A percentile compares a stretch with the other conserved stretches of the same genome.
These are phyloP conservation scores for Porphyrio hochstetteri DNA, from an alignment of 2,113 vertebrate species.

Conservation along the genomic window DNA sequence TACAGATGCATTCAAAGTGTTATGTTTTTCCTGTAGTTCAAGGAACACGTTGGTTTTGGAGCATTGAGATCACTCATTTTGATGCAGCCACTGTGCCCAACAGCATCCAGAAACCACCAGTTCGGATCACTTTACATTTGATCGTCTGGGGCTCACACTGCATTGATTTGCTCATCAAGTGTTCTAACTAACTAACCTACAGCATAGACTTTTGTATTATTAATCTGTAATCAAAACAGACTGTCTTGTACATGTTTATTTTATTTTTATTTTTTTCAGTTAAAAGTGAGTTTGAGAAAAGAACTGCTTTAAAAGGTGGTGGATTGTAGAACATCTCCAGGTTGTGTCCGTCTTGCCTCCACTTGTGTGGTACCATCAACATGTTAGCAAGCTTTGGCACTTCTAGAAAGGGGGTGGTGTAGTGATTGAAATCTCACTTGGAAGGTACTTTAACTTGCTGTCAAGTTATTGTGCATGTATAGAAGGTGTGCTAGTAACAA, in stretches of 20 bases:
- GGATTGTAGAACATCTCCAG: constrained; percentile 62
- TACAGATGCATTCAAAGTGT: constrained; percentile 1
- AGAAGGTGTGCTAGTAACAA: constrained; percentile 69
- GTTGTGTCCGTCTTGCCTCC: constrained; percentile 32
- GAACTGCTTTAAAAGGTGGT: constrained; percentile 64
- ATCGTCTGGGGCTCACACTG: constrained; percentile 49
- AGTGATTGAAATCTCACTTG: constrained; percentile 45
- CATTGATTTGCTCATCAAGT: constrained; percentile 68
- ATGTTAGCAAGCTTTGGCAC: constrained; percentile 19
- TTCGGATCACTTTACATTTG: constrained; percentile 18
- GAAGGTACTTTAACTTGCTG: constrained; percentile 60
- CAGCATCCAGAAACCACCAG: constrained; percentile 43
- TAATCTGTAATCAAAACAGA: constrained; percentile 79
- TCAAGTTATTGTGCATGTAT: constrained; percentile 37
- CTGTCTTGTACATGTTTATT: constrained; percentile 70
- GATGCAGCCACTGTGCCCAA: constrained; percentile 61
- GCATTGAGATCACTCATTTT: constrained; percentile 41
- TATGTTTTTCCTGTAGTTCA: constrained; percentile 42
- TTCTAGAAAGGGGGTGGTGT: constrained; percentile 24
- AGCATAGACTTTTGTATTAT: constrained; percentile 71
- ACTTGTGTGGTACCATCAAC: constrained; percentile 25
- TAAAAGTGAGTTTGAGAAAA: constrained; percentile 73
- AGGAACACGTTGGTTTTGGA: constrained; percentile 65
- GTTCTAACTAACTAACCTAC: constrained; percentile 73
- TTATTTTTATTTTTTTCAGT: constrained; percentile 68